These are phyloP conservation scores for Monopterus albus DNA, from an alignment of 2,113 vertebrate species.

Conservation along the genomic window DNA sequence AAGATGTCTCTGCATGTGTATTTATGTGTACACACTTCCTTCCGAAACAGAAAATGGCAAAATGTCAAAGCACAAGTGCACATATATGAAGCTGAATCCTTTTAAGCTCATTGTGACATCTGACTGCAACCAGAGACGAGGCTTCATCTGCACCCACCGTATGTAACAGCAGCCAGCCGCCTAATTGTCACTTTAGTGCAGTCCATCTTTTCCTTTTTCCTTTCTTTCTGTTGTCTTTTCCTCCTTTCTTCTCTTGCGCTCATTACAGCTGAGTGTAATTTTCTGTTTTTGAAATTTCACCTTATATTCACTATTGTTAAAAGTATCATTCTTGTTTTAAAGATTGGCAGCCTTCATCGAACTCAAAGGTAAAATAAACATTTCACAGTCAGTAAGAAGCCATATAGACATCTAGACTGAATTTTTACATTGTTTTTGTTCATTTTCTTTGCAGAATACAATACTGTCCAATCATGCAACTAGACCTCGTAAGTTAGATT, in stretches of 20 bases:
- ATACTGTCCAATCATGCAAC: neutral
- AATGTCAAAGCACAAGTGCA: conserved; percentile 43
- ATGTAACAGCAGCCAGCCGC: conserved; percentile 18
- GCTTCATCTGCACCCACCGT: conserved; percentile 77
- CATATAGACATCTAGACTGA: neutral
- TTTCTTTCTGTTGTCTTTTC: neutral
- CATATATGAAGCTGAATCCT: conserved; percentile 69
- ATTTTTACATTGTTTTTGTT: neutral
- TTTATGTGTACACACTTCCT: neutral
- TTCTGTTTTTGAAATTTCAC: neutral
- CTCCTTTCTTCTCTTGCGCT: neutral
- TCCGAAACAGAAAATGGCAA: conserved; percentile 22
- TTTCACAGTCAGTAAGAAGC: conserved; percentile 4
- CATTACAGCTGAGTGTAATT: neutral
- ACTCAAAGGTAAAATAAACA: conserved; percentile 45
- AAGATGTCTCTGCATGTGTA: too few species aligned
- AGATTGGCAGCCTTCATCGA: conserved; percentile 33
- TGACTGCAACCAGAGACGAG: conserved; percentile 65
- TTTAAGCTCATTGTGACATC: conserved; percentile 59
- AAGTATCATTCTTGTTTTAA: conserved; percentile 33
- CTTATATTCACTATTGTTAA: conserved; percentile 2
- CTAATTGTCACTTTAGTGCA: neutral
- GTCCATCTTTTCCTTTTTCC: neutral
- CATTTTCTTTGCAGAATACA: conserved; percentile 32
- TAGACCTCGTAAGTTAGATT: conserved; percentile 55